Evolutionary conservation across 1,140 invertebrate species (phyloP).

Genomic region (Lepidurus arcticus): DNA sequence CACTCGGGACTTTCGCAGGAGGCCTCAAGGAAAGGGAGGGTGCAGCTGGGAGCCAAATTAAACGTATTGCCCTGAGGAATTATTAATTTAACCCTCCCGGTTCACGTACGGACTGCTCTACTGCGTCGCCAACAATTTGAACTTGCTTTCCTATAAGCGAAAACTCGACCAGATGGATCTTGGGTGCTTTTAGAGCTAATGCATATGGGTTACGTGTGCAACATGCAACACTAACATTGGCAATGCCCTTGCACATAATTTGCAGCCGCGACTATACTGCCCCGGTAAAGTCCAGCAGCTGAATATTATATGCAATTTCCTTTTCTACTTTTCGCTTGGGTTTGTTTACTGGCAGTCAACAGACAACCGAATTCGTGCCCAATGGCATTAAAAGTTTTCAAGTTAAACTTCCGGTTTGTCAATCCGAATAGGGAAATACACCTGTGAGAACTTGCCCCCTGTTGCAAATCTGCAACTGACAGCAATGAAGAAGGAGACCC

Average conservation of each 20-base stretch:
- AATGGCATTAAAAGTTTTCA: no score
- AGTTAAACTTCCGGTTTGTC: no score
- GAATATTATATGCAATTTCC: no score
- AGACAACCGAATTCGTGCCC: no score
- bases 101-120: conserved; percentile 5
- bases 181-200: conserved; percentile 7
- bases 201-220: conserved; percentile 18
- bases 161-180: conserved; percentile 16
- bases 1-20: conserved; percentile 17
- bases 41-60: conserved; percentile 18
- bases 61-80: conserved; percentile 21
- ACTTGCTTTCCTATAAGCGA: conserved; percentile 19
- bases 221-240: background rate
- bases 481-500: no score
- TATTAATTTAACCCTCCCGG: conserved; percentile 21
- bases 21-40: background rate
- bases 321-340: no score
- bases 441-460: no score
- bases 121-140: background rate
- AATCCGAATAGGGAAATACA: no score
- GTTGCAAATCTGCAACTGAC: no score
- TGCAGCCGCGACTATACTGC: background rate
- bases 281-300: no score
- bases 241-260: conserved; percentile 15
- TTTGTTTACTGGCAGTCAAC: no score